Conservation (phyloP, 1,140 invertebrate genomes). For the Brachionus manjavacas region DNA sequence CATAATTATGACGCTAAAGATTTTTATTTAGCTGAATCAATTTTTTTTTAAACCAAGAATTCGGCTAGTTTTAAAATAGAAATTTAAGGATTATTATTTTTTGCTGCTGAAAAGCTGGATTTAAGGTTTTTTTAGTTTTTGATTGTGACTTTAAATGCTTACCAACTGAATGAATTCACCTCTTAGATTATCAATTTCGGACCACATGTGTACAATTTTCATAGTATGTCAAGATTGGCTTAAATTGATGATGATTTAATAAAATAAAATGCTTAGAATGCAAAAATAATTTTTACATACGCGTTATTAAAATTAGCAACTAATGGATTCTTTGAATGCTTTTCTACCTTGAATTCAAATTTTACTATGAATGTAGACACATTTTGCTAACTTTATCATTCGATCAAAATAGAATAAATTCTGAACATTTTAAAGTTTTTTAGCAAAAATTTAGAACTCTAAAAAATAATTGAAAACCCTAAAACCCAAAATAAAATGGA, state of each 20-base stretch:
- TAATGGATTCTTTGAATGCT: neutral
- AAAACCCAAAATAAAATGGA: neutral
- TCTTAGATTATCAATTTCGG: neutral
- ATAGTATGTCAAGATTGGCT: neutral
- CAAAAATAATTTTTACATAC: neutral
- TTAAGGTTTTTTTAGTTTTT: neutral
- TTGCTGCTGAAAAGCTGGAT: neutral
- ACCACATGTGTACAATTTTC: neutral
- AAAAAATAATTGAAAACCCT: neutral
- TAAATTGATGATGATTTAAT: neutral
- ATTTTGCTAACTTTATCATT: slow-evolving; percentile 4
- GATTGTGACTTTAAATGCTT: neutral
- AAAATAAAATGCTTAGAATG: neutral
- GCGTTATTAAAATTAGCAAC: neutral
- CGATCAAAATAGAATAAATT: neutral
- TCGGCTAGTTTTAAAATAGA: neutral
- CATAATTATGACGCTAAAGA: neutral
- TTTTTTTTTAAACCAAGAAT: too few species aligned
- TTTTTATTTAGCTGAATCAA: neutral
- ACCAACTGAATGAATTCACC: neutral
- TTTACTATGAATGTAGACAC: neutral
- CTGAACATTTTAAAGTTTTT: neutral
- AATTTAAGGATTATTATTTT: neutral
- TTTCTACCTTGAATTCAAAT: neutral
- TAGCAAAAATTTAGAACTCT: neutral